phyloP scores from a whole-genome alignment of 2,888 invertebrate genomes.

The Cremastinae sp. region DNA sequence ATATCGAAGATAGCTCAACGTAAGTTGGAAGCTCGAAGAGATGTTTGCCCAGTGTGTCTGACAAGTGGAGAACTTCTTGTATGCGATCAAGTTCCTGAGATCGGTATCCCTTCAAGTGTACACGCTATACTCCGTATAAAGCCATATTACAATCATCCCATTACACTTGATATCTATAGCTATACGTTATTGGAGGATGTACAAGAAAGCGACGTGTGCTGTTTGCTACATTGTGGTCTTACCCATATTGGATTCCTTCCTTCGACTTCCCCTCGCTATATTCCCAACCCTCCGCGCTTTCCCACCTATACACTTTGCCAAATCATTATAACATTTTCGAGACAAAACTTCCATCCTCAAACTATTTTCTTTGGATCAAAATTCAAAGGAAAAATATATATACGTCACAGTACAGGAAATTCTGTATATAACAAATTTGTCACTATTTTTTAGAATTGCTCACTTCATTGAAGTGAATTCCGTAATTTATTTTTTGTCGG shows the following conservation, averaged over 20 bases:
- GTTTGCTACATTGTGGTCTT: conserved; percentile 76
- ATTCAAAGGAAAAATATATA: background rate
- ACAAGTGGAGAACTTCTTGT: conserved; percentile 58
- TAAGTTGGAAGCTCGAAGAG: conserved; percentile 35
- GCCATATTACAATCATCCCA: conserved; percentile 50
- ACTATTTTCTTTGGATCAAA: conserved; percentile 8
- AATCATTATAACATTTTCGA: conserved; percentile 48
- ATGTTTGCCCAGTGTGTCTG: conserved; percentile 57
- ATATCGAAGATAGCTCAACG: conserved; percentile 19
- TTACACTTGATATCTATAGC: conserved; percentile 24
- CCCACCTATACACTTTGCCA: conserved; percentile 32
- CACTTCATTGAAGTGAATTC: too few species aligned
- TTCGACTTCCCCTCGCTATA: conserved; percentile 33
- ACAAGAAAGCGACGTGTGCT: conserved; percentile 72
- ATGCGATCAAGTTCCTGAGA: conserved; percentile 58
- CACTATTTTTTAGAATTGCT: too few species aligned
- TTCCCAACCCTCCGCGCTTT: conserved; percentile 23
- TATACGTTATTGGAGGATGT: conserved; percentile 7
- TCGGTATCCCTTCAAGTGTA: conserved; percentile 54
- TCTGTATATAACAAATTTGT: too few species aligned
- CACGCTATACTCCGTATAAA: conserved; percentile 16
- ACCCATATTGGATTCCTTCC: conserved; percentile 75
- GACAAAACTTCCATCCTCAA: conserved; percentile 25
- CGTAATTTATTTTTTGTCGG: too few species aligned
- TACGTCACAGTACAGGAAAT: too few species aligned